Evolutionary conservation across 2,888 invertebrate species (phyloP).

Genomic region (Thumatha senex): DNA sequence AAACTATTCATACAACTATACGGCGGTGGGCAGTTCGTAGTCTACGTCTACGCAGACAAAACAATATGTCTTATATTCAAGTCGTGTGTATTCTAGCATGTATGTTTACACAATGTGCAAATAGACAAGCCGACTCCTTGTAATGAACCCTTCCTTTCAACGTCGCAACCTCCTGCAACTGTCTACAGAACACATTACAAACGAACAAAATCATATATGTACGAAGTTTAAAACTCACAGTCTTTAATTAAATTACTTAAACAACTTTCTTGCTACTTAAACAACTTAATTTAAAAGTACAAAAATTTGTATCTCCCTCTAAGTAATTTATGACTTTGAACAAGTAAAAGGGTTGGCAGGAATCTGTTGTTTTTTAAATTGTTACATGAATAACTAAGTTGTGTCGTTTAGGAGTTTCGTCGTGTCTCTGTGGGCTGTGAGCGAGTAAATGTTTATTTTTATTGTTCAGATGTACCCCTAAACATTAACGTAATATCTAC

Average conservation of each 20-base stretch:
- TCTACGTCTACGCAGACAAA: not conserved
- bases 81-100: not conserved
- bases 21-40: not conserved
- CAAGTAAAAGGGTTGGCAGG: conserved; percentile 41
- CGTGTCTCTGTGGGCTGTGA: conserved; percentile 46
- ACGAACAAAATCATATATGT: conserved; percentile 17
- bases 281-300: not conserved
- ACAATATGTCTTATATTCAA: not conserved
- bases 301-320: conserved; percentile 10
- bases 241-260: not conserved
- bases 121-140: conserved; percentile 12
- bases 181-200: conserved; percentile 12
- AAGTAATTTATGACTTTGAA: conserved; percentile 39
- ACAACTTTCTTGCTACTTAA: not conserved
- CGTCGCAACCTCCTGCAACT: conserved; percentile 11
- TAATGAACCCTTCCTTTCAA: conserved; percentile 12
- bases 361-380: conserved; percentile 58
- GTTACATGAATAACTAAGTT: conserved; percentile 65
- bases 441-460: conserved; percentile 72
- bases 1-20: not conserved
- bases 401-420: conserved; percentile 61
- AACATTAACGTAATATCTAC: conserved; percentile 70
- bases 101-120: conserved; percentile 20
- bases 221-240: not conserved
- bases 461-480: conserved; percentile 68